These are phyloP conservation scores for Dryocosmus kuriphilus DNA, from an alignment of 2,888 invertebrate species.

Conservation along the genomic window DNA sequence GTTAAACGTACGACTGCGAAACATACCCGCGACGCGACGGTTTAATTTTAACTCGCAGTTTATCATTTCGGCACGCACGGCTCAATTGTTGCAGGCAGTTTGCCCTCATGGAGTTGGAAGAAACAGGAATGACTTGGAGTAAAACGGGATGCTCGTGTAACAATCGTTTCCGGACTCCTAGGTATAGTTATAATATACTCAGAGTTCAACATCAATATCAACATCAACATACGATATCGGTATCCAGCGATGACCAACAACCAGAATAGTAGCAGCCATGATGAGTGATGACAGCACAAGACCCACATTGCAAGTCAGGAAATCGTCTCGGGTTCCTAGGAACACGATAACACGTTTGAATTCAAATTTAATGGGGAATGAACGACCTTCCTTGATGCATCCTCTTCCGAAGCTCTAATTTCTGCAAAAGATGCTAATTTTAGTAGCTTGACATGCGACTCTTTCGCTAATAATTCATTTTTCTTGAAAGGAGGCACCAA, in stretches of 20 bases:
- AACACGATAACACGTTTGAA: slow-evolving; percentile 11
- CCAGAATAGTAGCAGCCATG: background rate
- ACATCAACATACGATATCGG: background rate
- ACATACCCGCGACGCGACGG: slow-evolving; percentile 19
- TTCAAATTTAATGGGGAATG: slow-evolving; percentile 25
- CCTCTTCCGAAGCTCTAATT: slow-evolving; percentile 32
- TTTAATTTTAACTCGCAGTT: slow-evolving; percentile 49
- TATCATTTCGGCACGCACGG: slow-evolving; percentile 59
- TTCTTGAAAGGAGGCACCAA: background rate
- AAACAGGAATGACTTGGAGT: background rate
- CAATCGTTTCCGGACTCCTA: slow-evolving; percentile 19
- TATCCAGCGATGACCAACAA: slow-evolving; percentile 1
- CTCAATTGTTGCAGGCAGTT: slow-evolving; percentile 51
- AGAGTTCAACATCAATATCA: background rate
- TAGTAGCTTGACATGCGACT: background rate
- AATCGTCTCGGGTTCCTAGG: slow-evolving; percentile 16
- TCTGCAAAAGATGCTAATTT: slow-evolving; percentile 29
- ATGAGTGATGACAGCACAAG: slow-evolving; percentile 13
- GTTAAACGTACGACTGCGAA: background rate
- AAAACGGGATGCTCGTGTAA: slow-evolving; percentile 6
- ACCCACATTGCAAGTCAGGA: slow-evolving; percentile 15
- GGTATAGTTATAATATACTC: background rate
- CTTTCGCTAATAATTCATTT: background rate
- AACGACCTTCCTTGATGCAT: slow-evolving; percentile 38
- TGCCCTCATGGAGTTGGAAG: background rate